A percentile compares a stretch with the other conserved stretches of the same genome.
Conservation (phyloP, 2,888 invertebrate species). For the Parnassius apollo region DNA sequence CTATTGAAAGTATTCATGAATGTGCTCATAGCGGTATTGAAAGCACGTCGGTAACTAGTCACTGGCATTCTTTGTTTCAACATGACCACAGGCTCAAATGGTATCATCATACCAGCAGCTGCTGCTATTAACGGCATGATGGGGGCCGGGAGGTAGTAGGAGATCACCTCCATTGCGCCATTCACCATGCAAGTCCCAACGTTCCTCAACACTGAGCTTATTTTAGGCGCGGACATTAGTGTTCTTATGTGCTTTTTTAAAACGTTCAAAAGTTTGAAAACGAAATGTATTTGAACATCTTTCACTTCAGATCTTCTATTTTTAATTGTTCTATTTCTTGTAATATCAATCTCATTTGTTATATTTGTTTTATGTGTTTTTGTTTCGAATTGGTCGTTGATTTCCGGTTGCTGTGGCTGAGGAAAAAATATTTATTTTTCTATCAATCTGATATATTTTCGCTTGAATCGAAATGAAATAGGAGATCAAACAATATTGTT, state of each 20-base stretch:
- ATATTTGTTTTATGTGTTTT: constrained; percentile 12
- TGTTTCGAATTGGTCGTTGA: constrained; percentile 49
- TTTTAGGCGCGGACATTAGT: constrained; percentile 51
- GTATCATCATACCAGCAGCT: constrained; percentile 66
- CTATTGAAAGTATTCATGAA: constrained; percentile 64
- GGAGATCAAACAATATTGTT: no score
- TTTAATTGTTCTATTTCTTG: neutral
- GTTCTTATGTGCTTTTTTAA: constrained; percentile 44
- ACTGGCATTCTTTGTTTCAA: constrained; percentile 65
- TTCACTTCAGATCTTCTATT: constrained; percentile 11
- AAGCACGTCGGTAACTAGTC: constrained; percentile 64
- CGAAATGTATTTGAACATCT: neutral
- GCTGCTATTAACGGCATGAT: constrained; percentile 66
- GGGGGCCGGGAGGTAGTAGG: constrained; percentile 64
- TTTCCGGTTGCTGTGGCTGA: constrained; percentile 57
- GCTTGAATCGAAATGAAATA: no score
- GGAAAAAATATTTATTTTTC: constrained; percentile 11
- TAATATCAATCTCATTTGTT: constrained; percentile 22
- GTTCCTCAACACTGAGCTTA: constrained; percentile 54
- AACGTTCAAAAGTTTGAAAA: constrained; percentile 37
- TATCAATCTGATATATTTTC: no score
- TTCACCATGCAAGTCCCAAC: constrained; percentile 68
- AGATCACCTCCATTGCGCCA: constrained; percentile 65
- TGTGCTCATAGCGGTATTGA: constrained; percentile 57
- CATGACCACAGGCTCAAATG: constrained; percentile 68